These are phyloP conservation scores for Dinocampus coccinellae DNA, from an alignment of 2,888 invertebrate genomes.

Conservation along the genomic window DNA sequence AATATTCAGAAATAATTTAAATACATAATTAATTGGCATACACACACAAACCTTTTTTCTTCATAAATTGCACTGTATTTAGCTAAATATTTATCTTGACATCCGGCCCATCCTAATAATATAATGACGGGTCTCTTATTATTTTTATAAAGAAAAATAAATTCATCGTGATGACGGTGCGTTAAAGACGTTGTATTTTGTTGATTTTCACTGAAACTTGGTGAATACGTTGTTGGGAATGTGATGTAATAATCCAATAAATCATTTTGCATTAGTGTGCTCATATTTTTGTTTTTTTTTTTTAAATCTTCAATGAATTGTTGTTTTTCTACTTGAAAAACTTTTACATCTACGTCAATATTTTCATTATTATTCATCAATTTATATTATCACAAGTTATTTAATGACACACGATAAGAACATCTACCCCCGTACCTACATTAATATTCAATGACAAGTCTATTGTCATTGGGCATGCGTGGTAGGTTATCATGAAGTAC, in stretches of 20 bases:
- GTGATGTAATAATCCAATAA: conserved; percentile 75
- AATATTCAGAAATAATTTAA: background rate
- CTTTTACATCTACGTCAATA: background rate
- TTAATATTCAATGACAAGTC: background rate
- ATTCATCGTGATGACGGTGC: conserved; percentile 68
- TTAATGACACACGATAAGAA: background rate
- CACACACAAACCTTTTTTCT: conserved; percentile 75
- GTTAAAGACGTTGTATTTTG: conserved; percentile 22
- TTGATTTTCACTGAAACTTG: conserved; percentile 23
- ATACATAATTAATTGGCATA: background rate
- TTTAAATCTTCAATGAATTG: background rate
- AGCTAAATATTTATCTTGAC: conserved; percentile 81
- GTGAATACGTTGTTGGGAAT: conserved; percentile 72
- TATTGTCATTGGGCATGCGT: background rate
- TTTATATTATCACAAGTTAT: background rate
- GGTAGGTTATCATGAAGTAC: background rate
- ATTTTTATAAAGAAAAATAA: conserved; percentile 74
- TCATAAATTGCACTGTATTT: conserved; percentile 86
- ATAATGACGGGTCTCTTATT: conserved; percentile 78
- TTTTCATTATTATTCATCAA: conserved; percentile 50
- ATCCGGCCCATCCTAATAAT: conserved; percentile 85
- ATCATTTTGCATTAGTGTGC: background rate
- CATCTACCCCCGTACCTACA: background rate
- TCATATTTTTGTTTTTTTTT: background rate
- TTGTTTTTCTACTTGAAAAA: too few species aligned